phyloP scores from a whole-genome alignment of 2,797 vertebrate species.

The Tauraco hartlaubi region DNA sequence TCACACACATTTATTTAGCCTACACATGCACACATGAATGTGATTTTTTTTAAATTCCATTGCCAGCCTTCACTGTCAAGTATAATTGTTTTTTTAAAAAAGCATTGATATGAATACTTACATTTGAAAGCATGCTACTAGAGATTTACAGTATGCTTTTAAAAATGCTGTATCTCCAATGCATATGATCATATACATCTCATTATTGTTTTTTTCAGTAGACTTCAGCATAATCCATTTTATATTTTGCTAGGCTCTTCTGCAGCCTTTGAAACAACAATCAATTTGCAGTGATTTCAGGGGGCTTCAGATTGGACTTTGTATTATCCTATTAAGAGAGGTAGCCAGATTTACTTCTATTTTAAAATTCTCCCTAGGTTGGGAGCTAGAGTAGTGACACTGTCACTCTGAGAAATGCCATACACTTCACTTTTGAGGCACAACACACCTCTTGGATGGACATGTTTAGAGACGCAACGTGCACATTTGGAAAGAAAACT shows the following conservation, averaged over 20 bases:
- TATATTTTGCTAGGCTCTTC: background rate
- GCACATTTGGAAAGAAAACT: background rate
- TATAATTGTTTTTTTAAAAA: background rate
- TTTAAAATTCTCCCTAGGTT: background rate
- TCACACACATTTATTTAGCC: conserved; percentile 8
- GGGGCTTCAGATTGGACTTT: background rate
- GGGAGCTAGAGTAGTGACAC: background rate
- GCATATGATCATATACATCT: background rate
- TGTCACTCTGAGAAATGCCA: background rate
- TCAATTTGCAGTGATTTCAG: background rate
- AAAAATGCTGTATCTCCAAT: background rate
- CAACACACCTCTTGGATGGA: background rate
- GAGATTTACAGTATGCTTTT: background rate
- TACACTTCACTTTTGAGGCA: background rate
- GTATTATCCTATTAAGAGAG: background rate
- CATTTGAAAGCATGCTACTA: conserved; percentile 13
- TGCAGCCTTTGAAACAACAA: background rate
- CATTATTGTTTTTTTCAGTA: background rate
- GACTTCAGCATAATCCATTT: background rate
- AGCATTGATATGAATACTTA: background rate
- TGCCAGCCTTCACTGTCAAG: background rate
- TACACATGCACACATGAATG: background rate
- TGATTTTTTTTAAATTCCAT: background rate
- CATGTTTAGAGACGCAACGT: background rate
- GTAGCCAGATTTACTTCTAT: background rate